Evolutionary conservation across 2,888 invertebrate genomes (phyloP).

Genomic region (Drosophila merina): DNA sequence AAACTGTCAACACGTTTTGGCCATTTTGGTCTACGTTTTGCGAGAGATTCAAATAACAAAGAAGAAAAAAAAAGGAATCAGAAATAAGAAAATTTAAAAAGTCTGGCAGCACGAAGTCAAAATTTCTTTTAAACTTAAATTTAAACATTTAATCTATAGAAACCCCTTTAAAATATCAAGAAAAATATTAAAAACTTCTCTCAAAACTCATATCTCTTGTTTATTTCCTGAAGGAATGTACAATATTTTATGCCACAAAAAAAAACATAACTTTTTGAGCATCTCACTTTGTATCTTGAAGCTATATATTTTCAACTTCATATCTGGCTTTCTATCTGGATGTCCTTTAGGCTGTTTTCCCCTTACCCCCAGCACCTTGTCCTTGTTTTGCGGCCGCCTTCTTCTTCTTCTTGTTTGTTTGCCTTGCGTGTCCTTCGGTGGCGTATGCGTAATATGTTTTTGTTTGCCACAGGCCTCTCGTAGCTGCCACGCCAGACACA

Average conservation of each 20-base stretch:
- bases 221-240: neutral
- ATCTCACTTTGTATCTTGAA: neutral
- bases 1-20: conserved; percentile 65
- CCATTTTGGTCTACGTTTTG: conserved; percentile 46
- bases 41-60: conserved; percentile 23
- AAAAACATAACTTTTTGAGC: neutral
- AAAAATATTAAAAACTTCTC: neutral
- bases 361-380: conserved; percentile 10
- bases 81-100: conserved; percentile 22
- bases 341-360: neutral
- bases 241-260: neutral
- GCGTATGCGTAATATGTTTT: conserved; percentile 60
- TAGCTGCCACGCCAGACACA: conserved; percentile 43
- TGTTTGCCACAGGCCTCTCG: conserved; percentile 38
- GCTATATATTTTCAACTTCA: conserved; percentile 18
- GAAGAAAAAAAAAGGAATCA: conserved; percentile 10
- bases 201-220: neutral
- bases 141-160: neutral
- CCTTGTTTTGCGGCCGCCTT: conserved; percentile 28
- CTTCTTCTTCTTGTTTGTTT: conserved; percentile 34
- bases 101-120: neutral
- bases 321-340: conserved; percentile 20
- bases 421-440: conserved; percentile 39
- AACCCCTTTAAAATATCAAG: neutral
- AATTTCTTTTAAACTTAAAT: neutral